Evolutionary conservation across 2,888 invertebrate species (phyloP).

Genomic region (Morpho helenor): DNA sequence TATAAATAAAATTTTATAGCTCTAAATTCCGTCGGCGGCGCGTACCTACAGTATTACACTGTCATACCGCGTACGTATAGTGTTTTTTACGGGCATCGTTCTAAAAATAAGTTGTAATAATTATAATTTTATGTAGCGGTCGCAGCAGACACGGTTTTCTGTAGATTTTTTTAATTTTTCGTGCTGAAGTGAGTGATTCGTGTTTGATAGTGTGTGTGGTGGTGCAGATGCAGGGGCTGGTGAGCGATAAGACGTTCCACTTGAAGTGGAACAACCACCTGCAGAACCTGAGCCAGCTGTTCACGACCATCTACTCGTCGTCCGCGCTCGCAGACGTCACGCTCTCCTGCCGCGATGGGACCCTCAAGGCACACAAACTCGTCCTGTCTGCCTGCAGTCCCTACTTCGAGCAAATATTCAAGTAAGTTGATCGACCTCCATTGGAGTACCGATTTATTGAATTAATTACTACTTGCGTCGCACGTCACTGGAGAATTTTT

Average conservation of each 20-base stretch:
- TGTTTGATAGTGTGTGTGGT: slow-evolving; percentile 64
- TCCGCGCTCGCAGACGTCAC: slow-evolving; percentile 85
- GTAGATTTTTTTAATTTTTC: slow-evolving; percentile 59
- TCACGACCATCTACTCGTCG: slow-evolving; percentile 84
- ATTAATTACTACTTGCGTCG: slow-evolving; percentile 3
- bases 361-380: slow-evolving; percentile 84
- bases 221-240: slow-evolving; percentile 78
- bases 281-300: slow-evolving; percentile 84
- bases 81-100: slow-evolving; percentile 80
- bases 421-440: slow-evolving; percentile 47
- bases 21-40: slow-evolving; percentile 75
- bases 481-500: neutral
- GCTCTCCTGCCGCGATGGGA: slow-evolving; percentile 85
- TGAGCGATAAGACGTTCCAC: slow-evolving; percentile 83
- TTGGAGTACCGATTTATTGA: slow-evolving; percentile 3
- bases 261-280: slow-evolving; percentile 86
- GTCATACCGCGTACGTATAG: slow-evolving; percentile 80
- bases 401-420: slow-evolving; percentile 87
- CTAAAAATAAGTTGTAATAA: slow-evolving; percentile 80
- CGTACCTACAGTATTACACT: slow-evolving; percentile 77
- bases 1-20: slow-evolving; percentile 70
- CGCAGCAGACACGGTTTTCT: slow-evolving; percentile 73
- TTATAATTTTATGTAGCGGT: slow-evolving; percentile 80
- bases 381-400: slow-evolving; percentile 87
- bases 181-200: slow-evolving; percentile 63